Percentiles rank a stretch among this genome's conserved stretches.
Evolutionary conservation across 2,113 vertebrate genomes (phyloP).

Genomic region (Oxygymnocypris stewartii): DNA sequence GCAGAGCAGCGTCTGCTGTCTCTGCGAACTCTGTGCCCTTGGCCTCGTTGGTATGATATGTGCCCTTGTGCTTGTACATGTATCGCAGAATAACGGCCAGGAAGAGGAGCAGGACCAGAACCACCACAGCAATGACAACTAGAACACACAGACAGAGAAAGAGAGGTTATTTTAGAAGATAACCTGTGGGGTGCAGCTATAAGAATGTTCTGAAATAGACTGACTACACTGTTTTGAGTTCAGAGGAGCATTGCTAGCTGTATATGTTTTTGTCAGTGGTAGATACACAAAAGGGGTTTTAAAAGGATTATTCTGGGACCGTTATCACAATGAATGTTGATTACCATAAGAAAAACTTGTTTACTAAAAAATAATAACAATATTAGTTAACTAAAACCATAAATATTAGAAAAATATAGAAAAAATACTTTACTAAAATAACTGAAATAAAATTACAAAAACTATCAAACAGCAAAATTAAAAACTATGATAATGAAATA

Average conservation of each 20-base stretch:
- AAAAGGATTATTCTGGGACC: not conserved
- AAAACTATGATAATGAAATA: not conserved
- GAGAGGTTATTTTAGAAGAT: not conserved
- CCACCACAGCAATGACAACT: constrained; percentile 79
- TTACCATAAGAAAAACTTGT: not conserved
- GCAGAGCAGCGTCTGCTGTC: constrained; percentile 77
- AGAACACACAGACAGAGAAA: not conserved
- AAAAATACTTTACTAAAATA: no score
- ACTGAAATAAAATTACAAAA: no score
- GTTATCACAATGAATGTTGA: not conserved
- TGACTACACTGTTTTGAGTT: not conserved
- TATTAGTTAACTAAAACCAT: no score
- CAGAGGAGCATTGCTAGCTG: not conserved
- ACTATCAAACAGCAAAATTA: no score
- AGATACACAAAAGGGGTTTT: not conserved
- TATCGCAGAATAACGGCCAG: constrained; percentile 77
- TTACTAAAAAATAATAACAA: no score
- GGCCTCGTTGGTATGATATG: constrained; percentile 87
- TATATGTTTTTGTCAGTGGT: not conserved
- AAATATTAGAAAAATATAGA: no score
- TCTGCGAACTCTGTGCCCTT: constrained; percentile 86
- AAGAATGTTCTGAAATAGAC: not conserved
- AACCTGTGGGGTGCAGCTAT: not conserved
- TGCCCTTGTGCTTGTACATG: constrained; percentile 84
- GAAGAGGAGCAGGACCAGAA: constrained; percentile 78